Base-by-base conservation (phyloP, 2,797 vertebrate genomes). In the Peromyscus aztecus region DNA sequence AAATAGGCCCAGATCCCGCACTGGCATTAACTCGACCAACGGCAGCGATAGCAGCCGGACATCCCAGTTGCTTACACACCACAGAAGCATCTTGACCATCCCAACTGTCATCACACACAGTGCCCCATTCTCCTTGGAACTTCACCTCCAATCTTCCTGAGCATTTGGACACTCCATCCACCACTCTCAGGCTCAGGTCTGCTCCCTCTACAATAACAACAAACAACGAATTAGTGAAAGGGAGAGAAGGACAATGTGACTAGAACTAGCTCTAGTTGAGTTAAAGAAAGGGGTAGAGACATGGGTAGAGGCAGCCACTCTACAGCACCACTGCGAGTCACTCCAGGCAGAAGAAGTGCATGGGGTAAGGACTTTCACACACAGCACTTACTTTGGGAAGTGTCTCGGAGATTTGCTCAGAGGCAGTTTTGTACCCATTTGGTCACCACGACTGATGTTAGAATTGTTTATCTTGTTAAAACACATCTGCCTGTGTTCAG, bases 111-210 rank as follows among this genome's bases (percentile, higher is more conserved):
- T 99, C 98, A 31, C 98, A 99, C 57, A 99, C 97, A 0, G 98
- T 98, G 34, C 99, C 99, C 98, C 98, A 99, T 63, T 96, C 31
- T 85, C 93, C 98, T 19, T 98, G n/a, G 61, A 98, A 98, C 94
- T 98, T 98, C 92, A 99, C 76, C 96, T 99, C 98, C 97, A 99
- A 93, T 97, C 98, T 98, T n/a, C 98, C 98, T 46, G 98, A 98
- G 90, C 98, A 99, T 43, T 94, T 9, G 0, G 10, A 95, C 3
- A 59, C 75, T 91, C 98, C 99, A 0, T 98, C 98, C 34, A 87
- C 95, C 91, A 99, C 19, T 82, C 97, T 98, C 93, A 99, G 10
- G 40, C 31, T 81, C 95, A 98, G 94, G 71, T 98, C 97, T 63
- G 95, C 49, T 75, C 97, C 98, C 89, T 97, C 95, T 98, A 9